Conservation (phyloP, 1,140 invertebrate genomes). For the Drosophila eugracilis region DNA sequence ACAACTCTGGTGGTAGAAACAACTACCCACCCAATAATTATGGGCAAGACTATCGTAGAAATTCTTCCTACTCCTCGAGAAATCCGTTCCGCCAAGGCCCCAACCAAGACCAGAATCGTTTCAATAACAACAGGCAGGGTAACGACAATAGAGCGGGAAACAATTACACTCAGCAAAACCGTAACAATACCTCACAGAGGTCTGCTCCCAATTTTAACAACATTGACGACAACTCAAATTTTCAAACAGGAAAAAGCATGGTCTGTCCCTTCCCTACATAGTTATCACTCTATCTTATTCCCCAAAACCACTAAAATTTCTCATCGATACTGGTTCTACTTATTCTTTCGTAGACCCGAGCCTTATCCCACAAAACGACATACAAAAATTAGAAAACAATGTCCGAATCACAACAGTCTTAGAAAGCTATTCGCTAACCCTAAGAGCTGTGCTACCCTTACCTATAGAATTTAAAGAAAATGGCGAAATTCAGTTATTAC, state of each 20-base stretch:
- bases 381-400: not conserved
- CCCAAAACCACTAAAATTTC: not conserved
- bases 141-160: not conserved
- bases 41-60: not conserved
- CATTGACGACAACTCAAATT: not conserved
- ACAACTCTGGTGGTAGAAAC: too few species aligned
- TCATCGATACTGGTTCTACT: slow-evolving; percentile 15
- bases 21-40: not conserved
- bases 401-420: not conserved
- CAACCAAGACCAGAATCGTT: not conserved
- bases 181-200: slow-evolving; percentile 1
- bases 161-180: not conserved
- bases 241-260: not conserved
- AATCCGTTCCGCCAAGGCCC: not conserved
- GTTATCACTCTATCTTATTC: not conserved
- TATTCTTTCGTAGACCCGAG: slow-evolving; percentile 8
- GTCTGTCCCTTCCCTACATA: not conserved
- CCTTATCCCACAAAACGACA: not conserved
- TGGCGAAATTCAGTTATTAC: too few species aligned
- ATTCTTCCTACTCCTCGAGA: not conserved
- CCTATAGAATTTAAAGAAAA: too few species aligned
- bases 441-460: too few species aligned
- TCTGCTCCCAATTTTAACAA: not conserved
- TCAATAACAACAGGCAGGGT: not conserved
- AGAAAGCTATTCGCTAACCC: not conserved